phyloP scores from a whole-genome alignment of 2,113 vertebrate species.

The Pimephales promelas region DNA sequence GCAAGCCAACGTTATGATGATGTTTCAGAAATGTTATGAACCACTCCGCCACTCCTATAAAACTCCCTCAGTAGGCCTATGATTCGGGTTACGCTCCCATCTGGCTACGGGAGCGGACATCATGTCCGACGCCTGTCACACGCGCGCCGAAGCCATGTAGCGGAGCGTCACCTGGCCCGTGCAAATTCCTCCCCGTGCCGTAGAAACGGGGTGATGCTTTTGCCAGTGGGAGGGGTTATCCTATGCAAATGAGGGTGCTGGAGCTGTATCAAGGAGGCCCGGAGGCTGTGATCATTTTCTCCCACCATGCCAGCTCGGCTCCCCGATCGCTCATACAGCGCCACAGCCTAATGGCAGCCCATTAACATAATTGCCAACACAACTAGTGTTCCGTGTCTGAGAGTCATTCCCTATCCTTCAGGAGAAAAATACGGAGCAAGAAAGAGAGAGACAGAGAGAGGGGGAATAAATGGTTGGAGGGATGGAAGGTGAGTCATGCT shows the following conservation, averaged over 20 bases:
- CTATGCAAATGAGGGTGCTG: constrained; percentile 81
- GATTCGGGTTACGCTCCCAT: constrained; percentile 20
- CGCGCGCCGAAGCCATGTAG: background rate
- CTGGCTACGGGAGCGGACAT: background rate
- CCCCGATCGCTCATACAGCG: constrained; percentile 96
- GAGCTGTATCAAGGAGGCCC: constrained; percentile 86
- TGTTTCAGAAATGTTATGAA: constrained; percentile 47
- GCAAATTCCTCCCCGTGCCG: background rate
- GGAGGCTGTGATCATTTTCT: constrained; percentile 85
- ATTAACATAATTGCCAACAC: constrained; percentile 99
- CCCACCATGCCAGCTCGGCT: constrained; percentile 85
- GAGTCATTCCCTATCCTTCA: constrained; percentile 87
- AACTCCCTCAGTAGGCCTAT: constrained; percentile 34
- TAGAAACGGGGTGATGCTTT: background rate
- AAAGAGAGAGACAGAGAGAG: background rate
- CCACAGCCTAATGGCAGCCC: constrained; percentile 97
- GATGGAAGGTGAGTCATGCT: constrained; percentile 7
- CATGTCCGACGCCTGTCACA: background rate
- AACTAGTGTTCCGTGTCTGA: constrained; percentile 95
- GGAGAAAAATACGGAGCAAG: constrained; percentile 42
- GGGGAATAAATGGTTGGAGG: background rate
- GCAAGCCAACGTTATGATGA: constrained; percentile 46
- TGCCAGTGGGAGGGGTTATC: constrained; percentile 69
- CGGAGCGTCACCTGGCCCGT: constrained; percentile 22
- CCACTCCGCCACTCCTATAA: constrained; percentile 31